A percentile compares a stretch with the other conserved stretches of the same genome.
phyloP scores from a whole-genome alignment of 2,797 vertebrate genomes.

The Pteropus rufus region DNA sequence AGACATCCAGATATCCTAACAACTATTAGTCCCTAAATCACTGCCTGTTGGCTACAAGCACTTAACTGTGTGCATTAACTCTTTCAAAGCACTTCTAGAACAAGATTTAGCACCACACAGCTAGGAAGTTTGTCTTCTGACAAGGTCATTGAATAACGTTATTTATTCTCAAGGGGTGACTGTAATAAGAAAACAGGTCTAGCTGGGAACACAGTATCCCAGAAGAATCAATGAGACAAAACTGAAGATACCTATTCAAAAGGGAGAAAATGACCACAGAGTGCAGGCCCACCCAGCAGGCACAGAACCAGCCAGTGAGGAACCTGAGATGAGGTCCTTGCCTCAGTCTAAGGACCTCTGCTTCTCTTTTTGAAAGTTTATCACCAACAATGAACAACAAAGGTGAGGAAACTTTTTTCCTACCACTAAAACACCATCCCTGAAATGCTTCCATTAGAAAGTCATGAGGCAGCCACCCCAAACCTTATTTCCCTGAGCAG shows the following conservation, averaged over 20 bases:
- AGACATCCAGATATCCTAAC: background rate
- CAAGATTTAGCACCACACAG: background rate
- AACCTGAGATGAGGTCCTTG: background rate
- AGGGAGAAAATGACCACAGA: background rate
- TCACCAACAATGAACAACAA: background rate
- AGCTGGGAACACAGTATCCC: background rate
- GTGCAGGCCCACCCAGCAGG: background rate
- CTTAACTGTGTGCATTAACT: background rate
- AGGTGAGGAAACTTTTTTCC: background rate
- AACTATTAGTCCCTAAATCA: background rate
- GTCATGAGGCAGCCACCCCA: background rate
- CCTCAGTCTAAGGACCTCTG: background rate
- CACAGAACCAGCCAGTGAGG: background rate
- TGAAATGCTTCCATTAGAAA: background rate
- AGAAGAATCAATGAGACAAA: background rate
- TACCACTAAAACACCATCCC: background rate
- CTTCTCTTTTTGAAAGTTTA: background rate
- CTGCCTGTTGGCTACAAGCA: background rate
- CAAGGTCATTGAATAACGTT: background rate
- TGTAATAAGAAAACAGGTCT: background rate
- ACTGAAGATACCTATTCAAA: background rate
- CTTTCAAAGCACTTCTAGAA: background rate
- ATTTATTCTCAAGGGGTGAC: background rate
- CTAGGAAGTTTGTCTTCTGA: background rate
- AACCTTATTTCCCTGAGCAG: background rate